These are phyloP conservation scores for Gallinago nigripennis DNA, from an alignment of 2,797 vertebrate species.

Conservation along the genomic window DNA sequence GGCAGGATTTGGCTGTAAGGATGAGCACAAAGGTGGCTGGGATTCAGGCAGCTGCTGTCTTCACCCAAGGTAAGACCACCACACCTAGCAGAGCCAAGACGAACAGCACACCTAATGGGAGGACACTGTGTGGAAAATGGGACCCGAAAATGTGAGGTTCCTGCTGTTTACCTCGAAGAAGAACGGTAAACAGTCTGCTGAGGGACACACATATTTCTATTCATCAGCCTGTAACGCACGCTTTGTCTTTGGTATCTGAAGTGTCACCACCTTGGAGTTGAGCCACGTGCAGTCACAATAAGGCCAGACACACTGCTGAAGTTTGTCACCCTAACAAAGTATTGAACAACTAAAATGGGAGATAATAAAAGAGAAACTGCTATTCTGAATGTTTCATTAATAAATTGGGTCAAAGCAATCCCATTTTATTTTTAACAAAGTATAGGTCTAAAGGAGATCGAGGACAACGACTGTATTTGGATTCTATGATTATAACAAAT, in stretches of 20 bases:
- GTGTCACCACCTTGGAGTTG: not conserved
- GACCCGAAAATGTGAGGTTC: not conserved
- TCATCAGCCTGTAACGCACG: not conserved
- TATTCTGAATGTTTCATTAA: not conserved
- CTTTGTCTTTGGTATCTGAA: not conserved
- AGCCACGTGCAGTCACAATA: not conserved
- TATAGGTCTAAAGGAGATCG: not conserved
- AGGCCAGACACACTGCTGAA: not conserved
- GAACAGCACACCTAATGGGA: not conserved
- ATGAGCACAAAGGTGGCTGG: not conserved
- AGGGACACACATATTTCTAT: not conserved
- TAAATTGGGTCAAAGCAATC: not conserved
- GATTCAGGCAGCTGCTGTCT: not conserved
- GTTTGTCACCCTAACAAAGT: not conserved
- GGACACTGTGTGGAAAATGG: not conserved
- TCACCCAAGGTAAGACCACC: not conserved
- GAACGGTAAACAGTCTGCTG: not conserved
- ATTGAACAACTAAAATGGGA: not conserved
- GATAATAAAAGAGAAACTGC: not conserved
- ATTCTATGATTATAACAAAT: not conserved
- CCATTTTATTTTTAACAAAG: not conserved
- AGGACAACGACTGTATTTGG: not conserved
- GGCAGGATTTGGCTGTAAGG: not conserved
- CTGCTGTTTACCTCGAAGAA: fast-evolving
- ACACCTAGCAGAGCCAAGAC: not conserved